Evolutionary conservation across 1,140 invertebrate species (phyloP), one percentile per base, ranked within the genome.

Genomic region (Schlechtendalia chinensis): DNA sequence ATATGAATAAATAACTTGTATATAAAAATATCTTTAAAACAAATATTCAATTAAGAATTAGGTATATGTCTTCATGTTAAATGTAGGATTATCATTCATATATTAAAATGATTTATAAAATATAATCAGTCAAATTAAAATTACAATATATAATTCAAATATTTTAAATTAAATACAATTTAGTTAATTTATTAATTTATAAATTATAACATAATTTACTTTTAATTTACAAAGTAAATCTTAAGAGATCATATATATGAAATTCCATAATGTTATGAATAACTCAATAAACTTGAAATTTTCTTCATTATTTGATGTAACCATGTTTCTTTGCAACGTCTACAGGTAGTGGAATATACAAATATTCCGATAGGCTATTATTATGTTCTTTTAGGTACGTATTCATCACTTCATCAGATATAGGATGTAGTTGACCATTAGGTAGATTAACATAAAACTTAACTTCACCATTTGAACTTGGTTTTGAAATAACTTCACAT

Each of bases 311-410:
- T 67, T 29, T n/a, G 47, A 5, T 29, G 29, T 54, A 50, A 45
- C 75, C 58, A n/a, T 79, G 61, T 47, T 63, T 16, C 14, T 79
- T 79, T 5, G 75, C 75, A 11, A 79, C 75, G 1, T 79, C 75
- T 14, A 45, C 5, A 12, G 32, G 17, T 61, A 79, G 61, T 14
- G 75, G 75, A 50, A 79, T 58, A 1, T 63, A 47, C 75, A 39
- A 63, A 50, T 79, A 79, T 3, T 63, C 75, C 5, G 75, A 58
- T 27, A 79, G 61, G 29, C 45, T 47, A 10, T 79, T 79, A 50
- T 79, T 79, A 8, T 79, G 32, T 0, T 63, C 10, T 63, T 61
- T 79, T n/a, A 79, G 16, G 22, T 79, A 79, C 19, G 50, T 39
- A 79, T 79, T 79, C 1, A 79, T 79, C 4, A 79, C 16, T 16